Percentiles rank a stretch among this genome's conserved stretches.
phyloP scores from a whole-genome alignment of 2,113 vertebrate genomes.

The Menidia beryllina region DNA sequence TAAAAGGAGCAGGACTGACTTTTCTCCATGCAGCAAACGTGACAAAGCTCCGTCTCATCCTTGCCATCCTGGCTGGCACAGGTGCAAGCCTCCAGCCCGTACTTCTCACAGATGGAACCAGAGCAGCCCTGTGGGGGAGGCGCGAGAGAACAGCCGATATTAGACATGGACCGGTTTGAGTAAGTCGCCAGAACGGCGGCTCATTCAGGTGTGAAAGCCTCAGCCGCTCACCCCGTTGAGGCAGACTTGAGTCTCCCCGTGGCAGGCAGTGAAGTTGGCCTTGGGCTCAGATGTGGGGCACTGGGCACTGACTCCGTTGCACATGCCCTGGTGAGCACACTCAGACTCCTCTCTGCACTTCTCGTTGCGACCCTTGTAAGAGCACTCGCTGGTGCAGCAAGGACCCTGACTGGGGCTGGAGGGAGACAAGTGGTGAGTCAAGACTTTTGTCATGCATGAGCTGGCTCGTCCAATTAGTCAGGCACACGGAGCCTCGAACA shows the following conservation, averaged over 20 bases:
- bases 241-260: constrained; percentile 97
- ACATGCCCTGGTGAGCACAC: constrained; percentile 92
- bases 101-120: constrained; percentile 98
- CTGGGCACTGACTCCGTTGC: constrained; percentile 87
- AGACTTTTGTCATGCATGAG: background rate
- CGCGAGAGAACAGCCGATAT: constrained; percentile 41
- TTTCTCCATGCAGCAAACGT: constrained; percentile 98
- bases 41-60: constrained; percentile 94
- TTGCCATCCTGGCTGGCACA: constrained; percentile 94
- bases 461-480: background rate
- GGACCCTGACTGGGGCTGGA: constrained; percentile 96
- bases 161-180: constrained; percentile 44
- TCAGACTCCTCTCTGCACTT: constrained; percentile 97
- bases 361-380: constrained; percentile 84
- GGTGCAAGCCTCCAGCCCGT: constrained; percentile 93
- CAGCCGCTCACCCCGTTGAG: constrained; percentile 89
- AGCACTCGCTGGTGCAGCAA: constrained; percentile 88
- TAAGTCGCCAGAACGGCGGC: constrained; percentile 33
- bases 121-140: constrained; percentile 89
- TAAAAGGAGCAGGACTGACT: constrained; percentile 83
- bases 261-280: constrained; percentile 94
- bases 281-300: constrained; percentile 94
- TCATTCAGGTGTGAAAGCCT: constrained; percentile 29
- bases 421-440: background rate
- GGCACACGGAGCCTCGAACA: background rate